Base-by-base conservation (phyloP, 2,888 invertebrate species). In the Cosmorhoe ocellata region DNA sequence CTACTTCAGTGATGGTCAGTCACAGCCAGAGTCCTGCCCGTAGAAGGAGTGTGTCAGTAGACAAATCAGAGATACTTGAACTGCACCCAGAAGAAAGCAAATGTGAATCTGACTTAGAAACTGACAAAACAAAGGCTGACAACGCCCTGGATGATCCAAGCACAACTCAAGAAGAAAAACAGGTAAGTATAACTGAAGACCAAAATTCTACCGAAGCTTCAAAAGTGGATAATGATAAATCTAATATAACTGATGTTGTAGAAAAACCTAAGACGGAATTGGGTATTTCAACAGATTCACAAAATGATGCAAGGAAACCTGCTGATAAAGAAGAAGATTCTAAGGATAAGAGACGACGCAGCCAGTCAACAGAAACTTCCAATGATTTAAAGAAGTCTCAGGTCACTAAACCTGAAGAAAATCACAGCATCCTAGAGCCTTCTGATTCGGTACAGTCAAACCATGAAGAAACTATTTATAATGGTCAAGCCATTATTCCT, bases 101-200 rank as follows among this genome's bases (percentile, higher is more conserved):
- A 64, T 74, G 70, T 66, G 85, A 84, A 55, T 74, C 73, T 49
- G 81, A 84, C 45, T 66, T 70, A 56, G 76, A 75, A 58, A 63
- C 63, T n/a, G 66, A 55, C 39, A 77, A 82, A 56, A 53, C 67
- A 26, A 74, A 75, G 46, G 69, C 63, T 2, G 59, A 66, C 26
- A 65, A 66, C 14, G 39, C 10, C 33, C 44, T 50, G 12, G 59
- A 59, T 45, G 63, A 64, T 45, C 57, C 63, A 46, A 62, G 53
- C 27, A 59, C 61, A 52, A 58, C 68, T 14, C 66, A 66, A 63
- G 71, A 69, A 45, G 66, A 64, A 45, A 64, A 68, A 46, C 67
- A 88, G 88, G 89, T 89, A 89, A 90, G 88, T 88, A 86, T 71
- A 67, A 75, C 58, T 74, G 80, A 79, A 73, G 81, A 75, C 65